Evolutionary conservation across 2,888 invertebrate species (phyloP).

Genomic region (Apantesis nais): DNA sequence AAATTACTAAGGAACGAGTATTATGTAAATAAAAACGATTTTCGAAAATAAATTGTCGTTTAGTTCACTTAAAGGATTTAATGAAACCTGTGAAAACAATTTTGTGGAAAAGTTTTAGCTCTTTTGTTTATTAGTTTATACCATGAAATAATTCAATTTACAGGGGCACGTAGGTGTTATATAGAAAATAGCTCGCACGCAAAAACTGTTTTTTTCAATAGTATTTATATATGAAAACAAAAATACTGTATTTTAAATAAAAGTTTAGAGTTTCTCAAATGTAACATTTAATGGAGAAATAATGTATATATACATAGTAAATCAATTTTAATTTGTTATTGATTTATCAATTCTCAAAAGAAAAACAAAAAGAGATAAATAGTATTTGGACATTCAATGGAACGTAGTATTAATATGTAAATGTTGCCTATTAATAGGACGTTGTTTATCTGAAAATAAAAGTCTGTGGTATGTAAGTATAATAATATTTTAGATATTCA

Average conservation of each 20-base stretch:
- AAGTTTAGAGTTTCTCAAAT: too few species aligned
- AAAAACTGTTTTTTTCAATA: too few species aligned
- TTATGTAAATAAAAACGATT: slow-evolving; percentile 1
- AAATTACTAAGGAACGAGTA: slow-evolving; percentile 13
- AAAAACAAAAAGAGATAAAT: too few species aligned
- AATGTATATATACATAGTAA: too few species aligned
- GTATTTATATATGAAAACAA: background rate
- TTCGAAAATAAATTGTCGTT: slow-evolving; percentile 7
- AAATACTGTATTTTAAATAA: too few species aligned
- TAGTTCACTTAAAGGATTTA: background rate
- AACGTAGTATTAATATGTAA: background rate
- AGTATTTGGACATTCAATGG: too few species aligned
- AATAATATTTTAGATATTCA: background rate
- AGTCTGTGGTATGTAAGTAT: background rate
- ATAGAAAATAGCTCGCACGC: background rate
- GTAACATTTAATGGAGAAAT: too few species aligned
- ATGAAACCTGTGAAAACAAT: slow-evolving; percentile 3
- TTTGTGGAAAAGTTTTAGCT: background rate
- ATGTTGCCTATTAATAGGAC: background rate
- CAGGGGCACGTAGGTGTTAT: background rate
- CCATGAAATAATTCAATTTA: background rate
- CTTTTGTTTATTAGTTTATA: background rate
- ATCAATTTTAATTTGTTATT: too few species aligned
- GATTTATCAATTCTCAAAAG: too few species aligned
- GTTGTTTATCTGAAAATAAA: background rate